phyloP scores from a whole-genome alignment of 2,888 invertebrate species.

The Smittia aterrima region DNA sequence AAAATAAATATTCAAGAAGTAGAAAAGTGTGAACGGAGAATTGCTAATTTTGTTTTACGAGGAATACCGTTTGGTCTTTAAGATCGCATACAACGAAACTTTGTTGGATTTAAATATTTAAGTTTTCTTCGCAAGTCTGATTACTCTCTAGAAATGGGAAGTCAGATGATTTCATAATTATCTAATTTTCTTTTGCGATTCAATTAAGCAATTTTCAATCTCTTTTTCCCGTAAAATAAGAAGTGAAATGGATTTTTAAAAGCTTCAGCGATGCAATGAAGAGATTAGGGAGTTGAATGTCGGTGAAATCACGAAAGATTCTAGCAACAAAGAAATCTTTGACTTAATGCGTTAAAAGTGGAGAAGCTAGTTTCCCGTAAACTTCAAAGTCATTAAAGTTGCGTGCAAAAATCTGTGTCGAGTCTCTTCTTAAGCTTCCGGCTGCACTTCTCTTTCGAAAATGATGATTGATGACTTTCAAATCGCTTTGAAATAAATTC shows the following conservation, averaged over 20 bases:
- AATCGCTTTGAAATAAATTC: no score
- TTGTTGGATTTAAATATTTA: background rate
- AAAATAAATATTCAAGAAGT: constrained; percentile 9
- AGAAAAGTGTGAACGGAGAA: constrained; percentile 1
- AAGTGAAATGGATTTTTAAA: constrained; percentile 1
- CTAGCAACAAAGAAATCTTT: no score
- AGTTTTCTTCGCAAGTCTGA: background rate
- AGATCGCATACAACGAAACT: background rate
- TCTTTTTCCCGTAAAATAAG: background rate
- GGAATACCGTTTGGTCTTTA: background rate
- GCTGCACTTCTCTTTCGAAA: no score
- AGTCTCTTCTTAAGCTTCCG: no score
- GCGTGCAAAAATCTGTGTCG: no score
- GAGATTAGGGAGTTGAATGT: no score
- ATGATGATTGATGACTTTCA: no score
- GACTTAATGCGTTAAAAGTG: no score
- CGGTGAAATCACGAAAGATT: no score
- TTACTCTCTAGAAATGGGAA: background rate
- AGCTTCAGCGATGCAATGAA: background rate
- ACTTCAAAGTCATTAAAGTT: no score
- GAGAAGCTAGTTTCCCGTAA: no score
- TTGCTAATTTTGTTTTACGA: background rate
- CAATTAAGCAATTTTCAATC: constrained; percentile 18
- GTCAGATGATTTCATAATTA: background rate
- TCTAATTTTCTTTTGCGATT: background rate